These are phyloP conservation scores for Megaceryle alcyon DNA, from an alignment of 2,797 vertebrate genomes.

Conservation along the genomic window DNA sequence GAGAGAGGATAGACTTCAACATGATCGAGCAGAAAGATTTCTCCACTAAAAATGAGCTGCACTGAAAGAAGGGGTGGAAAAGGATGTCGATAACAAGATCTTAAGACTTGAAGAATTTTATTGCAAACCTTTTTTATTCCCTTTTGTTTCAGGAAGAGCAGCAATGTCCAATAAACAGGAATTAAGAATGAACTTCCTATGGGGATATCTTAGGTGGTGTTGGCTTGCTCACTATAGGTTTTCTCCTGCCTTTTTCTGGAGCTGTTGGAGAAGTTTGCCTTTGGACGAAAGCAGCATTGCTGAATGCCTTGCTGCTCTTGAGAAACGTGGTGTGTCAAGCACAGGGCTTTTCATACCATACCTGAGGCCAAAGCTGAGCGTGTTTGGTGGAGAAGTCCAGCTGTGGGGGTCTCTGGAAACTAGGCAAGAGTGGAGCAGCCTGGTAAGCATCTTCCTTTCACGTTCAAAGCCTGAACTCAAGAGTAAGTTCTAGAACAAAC, in stretches of 20 bases:
- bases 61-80: neutral
- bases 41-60: neutral
- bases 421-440: neutral
- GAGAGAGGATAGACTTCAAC: neutral
- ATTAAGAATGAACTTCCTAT: neutral
- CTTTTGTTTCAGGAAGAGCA: neutral
- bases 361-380: neutral
- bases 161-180: neutral
- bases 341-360: neutral
- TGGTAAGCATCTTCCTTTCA: neutral
- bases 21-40: neutral
- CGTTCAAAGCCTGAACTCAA: neutral
- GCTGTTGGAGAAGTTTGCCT: neutral
- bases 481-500: neutral
- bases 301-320: neutral
- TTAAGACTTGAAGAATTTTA: neutral
- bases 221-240: neutral
- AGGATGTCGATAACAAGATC: neutral
- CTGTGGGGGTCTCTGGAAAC: neutral
- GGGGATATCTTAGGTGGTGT: fast-evolving
- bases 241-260: neutral
- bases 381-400: neutral
- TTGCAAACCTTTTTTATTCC: neutral
- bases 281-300: neutral
- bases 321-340: neutral